Base-by-base conservation (phyloP, 2,113 vertebrate genomes). In the Istiophorus platypterus region DNA sequence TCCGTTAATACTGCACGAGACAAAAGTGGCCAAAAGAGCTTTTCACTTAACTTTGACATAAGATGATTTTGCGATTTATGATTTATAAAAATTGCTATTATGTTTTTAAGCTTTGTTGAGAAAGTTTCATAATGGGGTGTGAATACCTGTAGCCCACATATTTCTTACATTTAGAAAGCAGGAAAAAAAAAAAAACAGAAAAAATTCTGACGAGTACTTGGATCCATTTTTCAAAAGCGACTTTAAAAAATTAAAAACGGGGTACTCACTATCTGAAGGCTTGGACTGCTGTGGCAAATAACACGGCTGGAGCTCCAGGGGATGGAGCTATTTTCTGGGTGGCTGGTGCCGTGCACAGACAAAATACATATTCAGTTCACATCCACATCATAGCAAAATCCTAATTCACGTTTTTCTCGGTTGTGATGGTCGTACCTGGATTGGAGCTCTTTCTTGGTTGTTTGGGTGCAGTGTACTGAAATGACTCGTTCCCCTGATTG, bases 391-490 rank as follows among this genome's bases (percentile, higher is more conserved):
- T 2, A 11, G 10, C 24, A n/a, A 34, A 1, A 47, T 34, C 22
- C 22, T 7, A 34, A 14, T 8, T 54, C 2, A 27, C 0, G 20
- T 24, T 27, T 0, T 24, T 49, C 17, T 49, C 15, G 0, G 2
- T 9, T 62, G 4, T 20, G 27, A 22, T 2, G 0, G 0, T 78
- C 92, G 93, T 80, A 99, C 98, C 97, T 66, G 95, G 49, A 74
- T 88, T 59, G 1, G 95, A 93, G 64, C 80, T 93, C 89, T 98
- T 99, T 81, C 95, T 96, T 5, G 98, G 98, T 90, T 99, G 98
- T 85, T 98, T 99, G 2, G 98, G 98, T 1, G 98, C 98, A 0
- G 96, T 98, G 82, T 98, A 99, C 78, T 99, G 98, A 92, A 99
- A 99, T 1, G 98, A 98, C 51, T 99, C 98, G 5, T 99, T 99